Evolutionary conservation across 2,113 vertebrate species (phyloP).

Genomic region (Edolisoma coerulescens): DNA sequence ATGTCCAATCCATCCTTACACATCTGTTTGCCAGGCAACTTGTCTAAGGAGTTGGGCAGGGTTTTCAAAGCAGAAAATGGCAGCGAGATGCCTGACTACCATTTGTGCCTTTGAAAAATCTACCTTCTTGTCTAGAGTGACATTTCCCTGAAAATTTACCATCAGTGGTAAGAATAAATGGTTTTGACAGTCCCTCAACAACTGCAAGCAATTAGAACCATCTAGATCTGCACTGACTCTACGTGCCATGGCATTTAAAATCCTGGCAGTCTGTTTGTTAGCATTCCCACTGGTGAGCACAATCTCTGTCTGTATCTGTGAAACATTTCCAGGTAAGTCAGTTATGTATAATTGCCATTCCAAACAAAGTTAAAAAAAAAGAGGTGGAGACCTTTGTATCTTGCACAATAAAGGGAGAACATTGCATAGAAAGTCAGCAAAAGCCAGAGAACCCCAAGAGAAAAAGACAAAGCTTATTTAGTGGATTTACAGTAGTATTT

Average conservation of each 20-base stretch:
- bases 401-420: background rate
- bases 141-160: background rate
- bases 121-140: background rate
- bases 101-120: constrained; percentile 46
- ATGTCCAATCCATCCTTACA: constrained; percentile 12
- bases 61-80: constrained; percentile 40
- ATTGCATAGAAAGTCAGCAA: background rate
- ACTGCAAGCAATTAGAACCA: constrained; percentile 54
- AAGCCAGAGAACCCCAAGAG: background rate
- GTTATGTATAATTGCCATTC: constrained; percentile 1
- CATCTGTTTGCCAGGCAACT: constrained; percentile 45
- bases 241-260: background rate
- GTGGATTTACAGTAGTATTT: background rate
- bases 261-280: constrained; percentile 11
- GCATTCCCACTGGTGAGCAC: background rate
- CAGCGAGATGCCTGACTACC: background rate
- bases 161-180: constrained; percentile 13
- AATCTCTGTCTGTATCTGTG: constrained; percentile 37
- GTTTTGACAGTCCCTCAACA: constrained; percentile 10
- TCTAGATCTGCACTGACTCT: background rate
- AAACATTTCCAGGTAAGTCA: constrained; percentile 52
- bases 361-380: constrained; percentile 5
- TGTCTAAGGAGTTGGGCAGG: background rate
- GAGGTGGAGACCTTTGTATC: background rate
- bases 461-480: background rate